These are phyloP conservation scores for Carassius auratus DNA, from an alignment of 2,113 vertebrate genomes.

Conservation along the genomic window DNA sequence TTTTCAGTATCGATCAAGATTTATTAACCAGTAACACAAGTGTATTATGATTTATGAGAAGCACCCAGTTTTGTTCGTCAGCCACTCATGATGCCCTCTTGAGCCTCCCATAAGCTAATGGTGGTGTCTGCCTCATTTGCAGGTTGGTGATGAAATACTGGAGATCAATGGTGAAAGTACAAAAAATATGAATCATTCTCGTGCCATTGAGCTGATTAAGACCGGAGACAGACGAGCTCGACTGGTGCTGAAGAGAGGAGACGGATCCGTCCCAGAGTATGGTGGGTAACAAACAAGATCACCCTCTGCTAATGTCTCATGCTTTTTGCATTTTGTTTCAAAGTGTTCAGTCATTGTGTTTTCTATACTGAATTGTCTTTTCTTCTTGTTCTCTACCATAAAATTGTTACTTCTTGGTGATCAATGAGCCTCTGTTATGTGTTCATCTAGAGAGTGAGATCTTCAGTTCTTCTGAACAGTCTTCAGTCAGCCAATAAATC, in stretches of 20 bases:
- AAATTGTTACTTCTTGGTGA: not conserved
- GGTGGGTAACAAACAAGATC: conserved; percentile 81
- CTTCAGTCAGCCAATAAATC: conserved; percentile 7
- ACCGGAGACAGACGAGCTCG: conserved; percentile 92
- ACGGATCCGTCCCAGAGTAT: conserved; percentile 98
- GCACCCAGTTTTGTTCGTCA: not conserved
- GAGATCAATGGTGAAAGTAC: conserved; percentile 98
- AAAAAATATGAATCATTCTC: conserved; percentile 99
- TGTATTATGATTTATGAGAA: not conserved
- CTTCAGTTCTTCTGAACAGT: not conserved
- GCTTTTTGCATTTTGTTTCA: no score
- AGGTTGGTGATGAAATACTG: conserved; percentile 98
- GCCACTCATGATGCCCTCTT: not conserved
- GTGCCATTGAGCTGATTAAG: conserved; percentile 99
- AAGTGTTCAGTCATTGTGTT: not conserved
- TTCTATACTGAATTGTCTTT: not conserved
- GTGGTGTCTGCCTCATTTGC: conserved; percentile 27
- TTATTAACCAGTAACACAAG: no score
- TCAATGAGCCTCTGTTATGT: not conserved
- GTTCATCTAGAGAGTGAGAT: not conserved
- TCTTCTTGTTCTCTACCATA: not conserved
- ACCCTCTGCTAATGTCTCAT: not conserved
- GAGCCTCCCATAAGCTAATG: not conserved
- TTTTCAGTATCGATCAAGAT: no score
- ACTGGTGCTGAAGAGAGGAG: conserved; percentile 95